Percentiles rank a stretch among this genome's conserved stretches.
phyloP scores from a whole-genome alignment of 2,113 vertebrate genomes.

The Xiphophorus hellerii region DNA sequence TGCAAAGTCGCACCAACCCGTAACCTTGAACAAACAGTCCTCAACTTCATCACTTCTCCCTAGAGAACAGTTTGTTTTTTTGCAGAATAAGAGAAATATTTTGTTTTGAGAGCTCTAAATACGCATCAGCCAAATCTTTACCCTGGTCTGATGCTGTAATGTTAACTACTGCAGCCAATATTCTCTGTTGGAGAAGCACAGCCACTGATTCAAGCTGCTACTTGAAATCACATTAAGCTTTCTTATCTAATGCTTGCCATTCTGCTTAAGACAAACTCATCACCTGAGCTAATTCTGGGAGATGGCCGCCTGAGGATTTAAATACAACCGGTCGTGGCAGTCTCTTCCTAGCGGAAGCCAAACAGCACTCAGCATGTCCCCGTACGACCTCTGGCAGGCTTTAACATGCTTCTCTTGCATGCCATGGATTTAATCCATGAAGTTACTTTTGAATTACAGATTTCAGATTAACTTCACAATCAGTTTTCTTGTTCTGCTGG shows the following conservation, averaged over 20 bases:
- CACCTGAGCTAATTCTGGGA: slow-evolving; percentile 24
- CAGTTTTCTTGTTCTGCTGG: background rate
- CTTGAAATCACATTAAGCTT: slow-evolving; percentile 11
- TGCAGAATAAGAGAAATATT: background rate
- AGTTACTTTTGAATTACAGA: slow-evolving; percentile 11
- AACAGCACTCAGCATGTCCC: slow-evolving; percentile 14
- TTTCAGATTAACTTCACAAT: slow-evolving; percentile 14
- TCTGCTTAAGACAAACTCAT: slow-evolving; percentile 16
- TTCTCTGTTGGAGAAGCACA: background rate
- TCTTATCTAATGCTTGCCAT: slow-evolving; percentile 21
- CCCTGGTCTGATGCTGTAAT: background rate
- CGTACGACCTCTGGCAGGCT: slow-evolving; percentile 10
- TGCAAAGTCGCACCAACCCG: slow-evolving; percentile 50
- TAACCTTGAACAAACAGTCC: slow-evolving; percentile 53
- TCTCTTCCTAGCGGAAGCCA: slow-evolving; percentile 29
- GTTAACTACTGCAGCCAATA: background rate
- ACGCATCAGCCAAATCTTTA: background rate
- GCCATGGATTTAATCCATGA: slow-evolving; percentile 6
- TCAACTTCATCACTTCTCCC: slow-evolving; percentile 18
- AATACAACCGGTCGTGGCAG: slow-evolving; percentile 13
- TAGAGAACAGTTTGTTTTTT: background rate
- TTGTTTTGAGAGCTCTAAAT: background rate
- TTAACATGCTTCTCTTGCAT: slow-evolving; percentile 1
- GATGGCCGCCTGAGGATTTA: slow-evolving; percentile 44
- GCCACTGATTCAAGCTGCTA: slow-evolving; percentile 4